Percentiles rank a stretch among this genome's conserved stretches.
These are phyloP conservation scores for Acipenser ruthenus DNA, from an alignment of 2,797 vertebrate genomes.

Conservation along the genomic window DNA sequence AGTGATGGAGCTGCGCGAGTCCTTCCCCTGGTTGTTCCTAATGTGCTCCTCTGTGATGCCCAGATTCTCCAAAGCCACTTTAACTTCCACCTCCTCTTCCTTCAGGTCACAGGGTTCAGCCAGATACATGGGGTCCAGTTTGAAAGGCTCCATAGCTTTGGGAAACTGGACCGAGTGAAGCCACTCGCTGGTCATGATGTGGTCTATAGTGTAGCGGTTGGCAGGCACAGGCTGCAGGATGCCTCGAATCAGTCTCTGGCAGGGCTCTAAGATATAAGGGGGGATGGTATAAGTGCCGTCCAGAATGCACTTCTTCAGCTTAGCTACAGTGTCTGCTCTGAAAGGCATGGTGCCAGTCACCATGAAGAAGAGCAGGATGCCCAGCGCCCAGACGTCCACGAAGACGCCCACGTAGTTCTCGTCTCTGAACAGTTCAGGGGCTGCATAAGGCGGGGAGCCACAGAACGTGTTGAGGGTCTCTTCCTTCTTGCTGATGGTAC, in stretches of 20 bases:
- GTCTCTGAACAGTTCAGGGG: slow-evolving; percentile 87
- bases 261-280: slow-evolving; percentile 69
- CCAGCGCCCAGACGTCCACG: slow-evolving; percentile 91
- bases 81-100: slow-evolving; percentile 80
- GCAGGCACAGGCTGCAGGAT: slow-evolving; percentile 76
- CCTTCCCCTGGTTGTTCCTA: slow-evolving; percentile 77
- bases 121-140: slow-evolving; percentile 78
- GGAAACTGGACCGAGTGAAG: slow-evolving; percentile 78
- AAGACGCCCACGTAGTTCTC: slow-evolving; percentile 79
- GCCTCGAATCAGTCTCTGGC: slow-evolving; percentile 75
- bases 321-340: slow-evolving; percentile 87
- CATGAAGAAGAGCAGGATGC: slow-evolving; percentile 92
- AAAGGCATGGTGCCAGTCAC: slow-evolving; percentile 86
- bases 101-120: slow-evolving; percentile 59
- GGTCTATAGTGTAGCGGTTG: slow-evolving; percentile 71
- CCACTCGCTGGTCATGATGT: slow-evolving; percentile 88
- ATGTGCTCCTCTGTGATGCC: slow-evolving; percentile 87
- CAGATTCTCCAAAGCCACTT: slow-evolving; percentile 63
- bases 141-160: slow-evolving; percentile 73
- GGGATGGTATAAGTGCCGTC: slow-evolving; percentile 76
- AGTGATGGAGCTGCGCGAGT: slow-evolving; percentile 81
- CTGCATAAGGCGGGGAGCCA: slow-evolving; percentile 90
- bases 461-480: slow-evolving; percentile 92
- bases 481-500: slow-evolving; percentile 78
- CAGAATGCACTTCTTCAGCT: slow-evolving; percentile 87